phyloP scores from a whole-genome alignment of 2,113 vertebrate species.

The Isichthys henryi region DNA sequence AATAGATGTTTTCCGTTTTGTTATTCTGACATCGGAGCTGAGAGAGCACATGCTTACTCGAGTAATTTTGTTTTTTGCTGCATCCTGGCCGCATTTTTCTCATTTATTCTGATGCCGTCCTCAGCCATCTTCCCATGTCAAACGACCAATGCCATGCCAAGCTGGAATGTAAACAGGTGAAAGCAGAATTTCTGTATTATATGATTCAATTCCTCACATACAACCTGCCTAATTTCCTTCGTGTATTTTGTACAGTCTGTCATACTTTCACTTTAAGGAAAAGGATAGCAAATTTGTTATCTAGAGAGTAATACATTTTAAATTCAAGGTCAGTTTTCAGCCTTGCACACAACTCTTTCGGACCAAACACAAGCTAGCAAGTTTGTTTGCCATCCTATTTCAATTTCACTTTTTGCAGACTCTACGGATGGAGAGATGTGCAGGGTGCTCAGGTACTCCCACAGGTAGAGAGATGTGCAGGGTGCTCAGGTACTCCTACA shows the following conservation, averaged over 20 bases:
- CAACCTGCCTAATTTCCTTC: background rate
- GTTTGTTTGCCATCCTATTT: background rate
- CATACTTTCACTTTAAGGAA: background rate
- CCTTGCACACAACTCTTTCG: background rate
- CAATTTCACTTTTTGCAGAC: background rate
- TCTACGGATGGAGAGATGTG: background rate
- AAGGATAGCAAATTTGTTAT: background rate
- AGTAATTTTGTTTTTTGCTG: background rate
- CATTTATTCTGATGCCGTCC: background rate
- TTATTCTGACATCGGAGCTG: background rate
- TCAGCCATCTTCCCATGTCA: background rate
- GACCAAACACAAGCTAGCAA: background rate
- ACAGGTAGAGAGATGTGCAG: too few relatives aligned
- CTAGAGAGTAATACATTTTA: background rate
- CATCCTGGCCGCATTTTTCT: background rate
- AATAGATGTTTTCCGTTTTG: background rate
- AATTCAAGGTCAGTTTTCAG: background rate
- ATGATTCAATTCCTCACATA: background rate
- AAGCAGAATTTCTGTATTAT: background rate
- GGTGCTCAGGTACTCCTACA: too few relatives aligned
- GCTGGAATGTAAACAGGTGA: background rate
- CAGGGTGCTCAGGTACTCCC: too few relatives aligned
- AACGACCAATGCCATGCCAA: background rate
- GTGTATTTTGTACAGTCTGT: background rate
- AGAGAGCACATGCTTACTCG: background rate